A percentile compares a stretch with the other conserved stretches of the same genome.
Evolutionary conservation across 1,140 invertebrate genomes (phyloP).

Genomic region (Maconellicoccus hirsutus): DNA sequence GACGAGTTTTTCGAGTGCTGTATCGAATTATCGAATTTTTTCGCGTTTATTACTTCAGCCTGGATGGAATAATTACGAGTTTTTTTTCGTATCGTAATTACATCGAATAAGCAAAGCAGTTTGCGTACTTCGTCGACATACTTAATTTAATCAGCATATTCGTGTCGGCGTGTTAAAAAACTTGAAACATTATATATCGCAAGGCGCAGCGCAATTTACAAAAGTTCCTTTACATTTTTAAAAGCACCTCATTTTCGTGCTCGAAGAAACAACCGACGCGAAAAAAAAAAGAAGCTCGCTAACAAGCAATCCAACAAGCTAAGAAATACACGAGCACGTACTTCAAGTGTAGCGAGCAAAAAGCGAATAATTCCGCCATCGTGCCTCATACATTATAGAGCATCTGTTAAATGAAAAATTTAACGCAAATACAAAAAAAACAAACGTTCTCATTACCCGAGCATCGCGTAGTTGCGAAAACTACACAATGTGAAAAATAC

Average conservation of each 20-base stretch:
- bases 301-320: constrained; percentile 4
- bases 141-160: too few species aligned
- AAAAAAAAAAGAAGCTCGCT: not conserved
- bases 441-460: not conserved
- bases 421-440: not conserved
- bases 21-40: too few species aligned
- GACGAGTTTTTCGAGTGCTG: too few species aligned
- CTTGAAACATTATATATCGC: too few species aligned
- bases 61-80: too few species aligned
- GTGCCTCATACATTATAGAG: not conserved
- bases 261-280: not conserved
- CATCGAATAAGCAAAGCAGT: too few species aligned
- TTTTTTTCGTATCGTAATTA: too few species aligned
- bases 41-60: too few species aligned
- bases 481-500: not conserved
- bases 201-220: not conserved
- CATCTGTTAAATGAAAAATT: not conserved
- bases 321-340: not conserved
- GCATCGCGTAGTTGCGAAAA: not conserved
- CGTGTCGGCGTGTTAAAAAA: too few species aligned
- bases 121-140: too few species aligned
- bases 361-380: not conserved
- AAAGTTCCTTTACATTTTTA: not conserved
- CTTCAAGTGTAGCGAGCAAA: not conserved
- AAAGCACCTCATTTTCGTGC: not conserved